Evolutionary conservation across 2,888 invertebrate species (phyloP).

Genomic region (Syrista parreyssii): DNA sequence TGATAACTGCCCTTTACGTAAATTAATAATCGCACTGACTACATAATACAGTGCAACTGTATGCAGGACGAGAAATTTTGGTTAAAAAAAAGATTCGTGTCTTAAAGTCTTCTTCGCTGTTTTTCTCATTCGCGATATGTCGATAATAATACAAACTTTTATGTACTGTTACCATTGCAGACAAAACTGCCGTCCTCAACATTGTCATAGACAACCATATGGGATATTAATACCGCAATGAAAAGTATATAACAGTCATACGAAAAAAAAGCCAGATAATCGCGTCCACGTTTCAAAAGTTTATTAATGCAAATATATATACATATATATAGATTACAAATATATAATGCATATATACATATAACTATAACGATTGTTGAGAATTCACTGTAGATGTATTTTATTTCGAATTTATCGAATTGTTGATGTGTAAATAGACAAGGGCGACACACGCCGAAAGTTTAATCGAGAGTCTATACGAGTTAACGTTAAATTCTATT

Average conservation of each 20-base stretch:
- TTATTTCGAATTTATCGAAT: slow-evolving; percentile 15
- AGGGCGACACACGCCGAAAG: background rate
- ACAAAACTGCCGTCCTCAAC: slow-evolving; percentile 58
- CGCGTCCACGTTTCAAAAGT: slow-evolving; percentile 24
- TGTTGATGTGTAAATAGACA: background rate
- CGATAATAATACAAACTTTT: background rate
- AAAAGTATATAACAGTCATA: background rate
- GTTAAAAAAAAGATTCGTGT: background rate
- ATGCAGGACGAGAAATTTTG: background rate
- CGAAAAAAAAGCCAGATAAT: slow-evolving; percentile 3
- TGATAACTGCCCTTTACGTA: background rate
- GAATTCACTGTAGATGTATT: slow-evolving; percentile 33
- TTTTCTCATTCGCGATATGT: background rate
- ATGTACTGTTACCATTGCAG: slow-evolving; percentile 44
- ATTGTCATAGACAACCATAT: slow-evolving; percentile 58
- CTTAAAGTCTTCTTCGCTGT: background rate
- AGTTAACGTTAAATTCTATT: slow-evolving; percentile 24
- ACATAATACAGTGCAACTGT: background rate
- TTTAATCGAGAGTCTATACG: background rate
- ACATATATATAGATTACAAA: slow-evolving; percentile 4
- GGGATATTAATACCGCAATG: slow-evolving; percentile 44
- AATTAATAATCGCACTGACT: background rate
- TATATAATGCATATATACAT: slow-evolving; percentile 23
- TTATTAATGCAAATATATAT: background rate
- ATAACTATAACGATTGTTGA: slow-evolving; percentile 14